These are phyloP conservation scores for Drosophila carrolli DNA, from an alignment of 1,140 invertebrate species.

Conservation along the genomic window DNA sequence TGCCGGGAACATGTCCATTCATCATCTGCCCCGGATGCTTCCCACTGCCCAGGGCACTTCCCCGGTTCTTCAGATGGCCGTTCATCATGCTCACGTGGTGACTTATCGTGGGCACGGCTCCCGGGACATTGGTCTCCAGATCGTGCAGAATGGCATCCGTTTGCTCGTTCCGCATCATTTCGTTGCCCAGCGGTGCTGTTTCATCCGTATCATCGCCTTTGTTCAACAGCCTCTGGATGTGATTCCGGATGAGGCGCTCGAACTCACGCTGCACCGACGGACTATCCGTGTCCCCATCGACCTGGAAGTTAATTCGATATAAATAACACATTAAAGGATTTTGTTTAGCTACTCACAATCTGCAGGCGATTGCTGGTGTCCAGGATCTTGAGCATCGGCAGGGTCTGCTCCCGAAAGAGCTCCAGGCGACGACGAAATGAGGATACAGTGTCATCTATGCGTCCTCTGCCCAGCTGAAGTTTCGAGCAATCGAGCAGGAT, in stretches of 20 bases:
- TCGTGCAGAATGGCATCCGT: slow-evolving; percentile 80
- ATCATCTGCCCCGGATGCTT: slow-evolving; percentile 53
- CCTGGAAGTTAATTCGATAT: slow-evolving; percentile 84
- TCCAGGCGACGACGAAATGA: slow-evolving; percentile 92
- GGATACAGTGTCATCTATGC: slow-evolving; percentile 93
- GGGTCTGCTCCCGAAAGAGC: slow-evolving; percentile 92
- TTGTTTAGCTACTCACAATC: slow-evolving; percentile 87
- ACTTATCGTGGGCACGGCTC: slow-evolving; percentile 82
- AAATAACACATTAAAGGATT: no score
- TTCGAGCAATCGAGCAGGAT: slow-evolving; percentile 94
- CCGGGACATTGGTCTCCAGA: slow-evolving; percentile 81
- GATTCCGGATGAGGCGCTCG: slow-evolving; percentile 87
- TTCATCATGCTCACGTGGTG: slow-evolving; percentile 84
- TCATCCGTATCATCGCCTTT: slow-evolving; percentile 36
- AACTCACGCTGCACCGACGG: slow-evolving; percentile 91
- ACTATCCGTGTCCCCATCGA: slow-evolving; percentile 92
- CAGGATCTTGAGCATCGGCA: slow-evolving; percentile 94
- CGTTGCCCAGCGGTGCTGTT: slow-evolving; percentile 29
- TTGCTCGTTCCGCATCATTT: slow-evolving; percentile 70
- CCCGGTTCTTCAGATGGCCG: slow-evolving; percentile 75
- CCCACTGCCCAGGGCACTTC: slow-evolving; percentile 45
- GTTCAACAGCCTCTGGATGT: slow-evolving; percentile 85
- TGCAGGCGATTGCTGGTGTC: slow-evolving; percentile 91
- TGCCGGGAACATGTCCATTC: slow-evolving; percentile 65
- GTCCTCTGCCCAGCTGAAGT: slow-evolving; percentile 91